Evolutionary conservation across 2,888 invertebrate genomes (phyloP), one percentile per base, ranked within the genome.

Genomic region (Oscheius onirici): DNA sequence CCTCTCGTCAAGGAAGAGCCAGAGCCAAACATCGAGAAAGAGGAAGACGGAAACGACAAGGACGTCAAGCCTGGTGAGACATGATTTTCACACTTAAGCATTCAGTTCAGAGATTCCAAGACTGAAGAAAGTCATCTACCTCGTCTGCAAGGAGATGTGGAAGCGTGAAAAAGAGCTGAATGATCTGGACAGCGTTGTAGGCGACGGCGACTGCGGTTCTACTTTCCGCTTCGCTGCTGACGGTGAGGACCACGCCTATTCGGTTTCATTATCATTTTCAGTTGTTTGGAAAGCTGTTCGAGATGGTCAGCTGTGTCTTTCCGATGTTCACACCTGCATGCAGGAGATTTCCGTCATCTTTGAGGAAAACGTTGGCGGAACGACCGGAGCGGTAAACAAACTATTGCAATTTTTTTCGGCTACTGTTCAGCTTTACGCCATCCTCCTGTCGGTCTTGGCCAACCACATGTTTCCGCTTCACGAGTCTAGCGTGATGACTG

Each of bases 151-250:
- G 26, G 91, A 90, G 15, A 84, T 93, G 63, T 90, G 91, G 40
- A 89, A 90, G 41, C 91, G 91, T 73, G 92, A 92, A 80, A 89
- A 89, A 20, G 89, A 91, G 73, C 85, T 92, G 87, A 88, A 91
- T 88, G 88, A 88, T 43, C 90, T 94, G 71, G 94, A 94, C 87
- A 89, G 91, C 0, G 92, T 92, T 46, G 91, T 90, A 77, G 93
- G 93, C 0, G 92, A 93, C 83, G 93, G 93, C 0, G 93, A 93
- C 88, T 92, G 93, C 83, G 94, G 94, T 3, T 90, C 69, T 28
- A 81, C 81, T 0, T 75, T 81, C 44, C 65, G 72, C 10, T 41
- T 55, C 10, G 81, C 81, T 0, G 76, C 80, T 1, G 8, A 63
- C 46, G 70, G 75, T 20, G 60, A 60, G n/a, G n/a, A n/a, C n/a